These are phyloP conservation scores for Zhengitettix transpicula DNA, from an alignment of 2,888 invertebrate species.

Conservation along the genomic window DNA sequence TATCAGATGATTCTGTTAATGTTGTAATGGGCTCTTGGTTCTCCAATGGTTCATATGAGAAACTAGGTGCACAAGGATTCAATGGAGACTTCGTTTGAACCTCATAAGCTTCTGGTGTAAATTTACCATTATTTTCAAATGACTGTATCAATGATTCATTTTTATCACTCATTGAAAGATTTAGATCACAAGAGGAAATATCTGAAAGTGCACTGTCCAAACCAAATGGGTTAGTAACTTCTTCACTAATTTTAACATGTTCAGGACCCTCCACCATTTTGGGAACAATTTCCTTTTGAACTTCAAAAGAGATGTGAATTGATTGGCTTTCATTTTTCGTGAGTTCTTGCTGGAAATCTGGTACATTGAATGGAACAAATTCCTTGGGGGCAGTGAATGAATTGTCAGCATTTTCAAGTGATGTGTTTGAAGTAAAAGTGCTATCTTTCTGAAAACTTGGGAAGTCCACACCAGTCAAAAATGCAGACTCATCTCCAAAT, in stretches of 20 bases:
- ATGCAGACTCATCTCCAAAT: constrained; percentile 31
- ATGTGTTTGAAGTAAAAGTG: constrained; percentile 17
- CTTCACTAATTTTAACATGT: constrained; percentile 2
- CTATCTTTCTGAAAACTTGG: constrained; percentile 1
- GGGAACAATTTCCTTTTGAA: constrained; percentile 7
- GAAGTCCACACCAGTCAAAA: background rate
- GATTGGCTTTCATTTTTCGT: background rate
- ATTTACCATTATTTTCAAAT: background rate
- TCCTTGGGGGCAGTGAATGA: background rate
- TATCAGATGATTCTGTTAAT: no score
- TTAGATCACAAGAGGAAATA: background rate
- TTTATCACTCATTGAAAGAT: background rate
- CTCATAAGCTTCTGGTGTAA: background rate
- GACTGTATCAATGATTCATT: background rate
- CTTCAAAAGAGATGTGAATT: constrained; percentile 5
- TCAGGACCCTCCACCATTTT: constrained; percentile 7
- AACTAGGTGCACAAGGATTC: background rate
- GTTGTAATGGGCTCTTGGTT: no score
- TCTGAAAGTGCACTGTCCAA: background rate
- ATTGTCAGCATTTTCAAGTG: background rate
- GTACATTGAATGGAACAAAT: background rate
- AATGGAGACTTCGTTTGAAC: background rate
- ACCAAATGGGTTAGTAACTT: background rate
- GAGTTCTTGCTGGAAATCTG: background rate
- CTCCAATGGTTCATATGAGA: background rate